A percentile compares a stretch with the other conserved stretches of the same genome.
These are phyloP conservation scores for Leptinotarsa lineolata DNA, from an alignment of 1,140 invertebrate genomes.

Conservation along the genomic window DNA sequence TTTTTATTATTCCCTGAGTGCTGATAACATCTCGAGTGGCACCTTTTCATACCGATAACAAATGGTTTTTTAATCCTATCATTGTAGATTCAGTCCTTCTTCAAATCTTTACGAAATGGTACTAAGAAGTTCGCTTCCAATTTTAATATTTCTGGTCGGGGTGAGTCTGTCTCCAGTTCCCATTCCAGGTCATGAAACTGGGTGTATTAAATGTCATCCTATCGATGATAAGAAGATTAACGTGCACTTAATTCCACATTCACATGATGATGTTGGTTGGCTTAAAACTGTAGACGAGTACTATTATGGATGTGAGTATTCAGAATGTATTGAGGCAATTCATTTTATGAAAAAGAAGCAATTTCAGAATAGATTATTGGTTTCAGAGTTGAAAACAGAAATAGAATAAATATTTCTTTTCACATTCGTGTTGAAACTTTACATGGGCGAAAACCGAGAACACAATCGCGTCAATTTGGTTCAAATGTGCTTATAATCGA, in stretches of 20 bases:
- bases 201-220: constrained; percentile 52
- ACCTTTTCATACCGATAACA: not conserved
- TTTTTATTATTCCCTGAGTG: too few species aligned
- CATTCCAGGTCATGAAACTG: not conserved
- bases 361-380: too few species aligned
- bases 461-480: not conserved
- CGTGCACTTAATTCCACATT: constrained; percentile 71
- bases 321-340: not conserved
- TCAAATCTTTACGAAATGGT: not conserved
- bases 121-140: not conserved
- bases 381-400: too few species aligned
- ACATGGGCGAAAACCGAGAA: not conserved
- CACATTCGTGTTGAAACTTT: too few species aligned
- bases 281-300: constrained; percentile 82
- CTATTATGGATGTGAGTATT: constrained; percentile 69
- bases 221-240: constrained; percentile 60
- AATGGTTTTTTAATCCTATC: not conserved
- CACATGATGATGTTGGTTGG: constrained; percentile 83
- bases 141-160: not conserved
- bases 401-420: too few species aligned
- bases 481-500: not conserved
- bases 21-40: constrained; percentile 7
- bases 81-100: not conserved
- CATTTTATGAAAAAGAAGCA: too few species aligned
- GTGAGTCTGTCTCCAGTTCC: too few species aligned